These are phyloP conservation scores for Hyaena hyaena DNA, from an alignment of 2,113 vertebrate genomes.

Conservation along the genomic window DNA sequence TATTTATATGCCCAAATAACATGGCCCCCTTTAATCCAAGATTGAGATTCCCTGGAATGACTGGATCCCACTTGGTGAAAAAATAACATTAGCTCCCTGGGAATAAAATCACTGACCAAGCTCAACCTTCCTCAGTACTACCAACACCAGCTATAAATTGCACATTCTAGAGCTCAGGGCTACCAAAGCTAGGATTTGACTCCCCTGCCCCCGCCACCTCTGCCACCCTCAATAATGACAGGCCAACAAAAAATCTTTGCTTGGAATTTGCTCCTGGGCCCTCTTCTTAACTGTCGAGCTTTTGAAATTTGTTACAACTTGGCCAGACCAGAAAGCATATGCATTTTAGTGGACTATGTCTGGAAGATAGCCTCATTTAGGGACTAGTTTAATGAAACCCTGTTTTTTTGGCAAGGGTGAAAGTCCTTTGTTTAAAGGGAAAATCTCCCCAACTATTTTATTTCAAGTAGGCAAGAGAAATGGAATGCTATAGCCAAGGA, in stretches of 20 bases:
- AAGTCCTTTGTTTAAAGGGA: constrained; percentile 47
- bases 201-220: neutral
- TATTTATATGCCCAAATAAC: neutral
- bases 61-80: neutral
- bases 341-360: neutral
- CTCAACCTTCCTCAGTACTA: constrained; percentile 7
- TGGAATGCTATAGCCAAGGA: neutral
- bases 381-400: neutral
- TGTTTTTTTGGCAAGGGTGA: constrained; percentile 16
- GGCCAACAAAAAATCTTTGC: neutral
- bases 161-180: constrained; percentile 13
- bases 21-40: neutral
- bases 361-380: neutral
- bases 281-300: neutral
- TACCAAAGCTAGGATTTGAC: constrained; percentile 29
- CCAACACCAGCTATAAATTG: constrained; percentile 21
- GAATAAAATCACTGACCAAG: constrained; percentile 34
- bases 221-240: neutral
- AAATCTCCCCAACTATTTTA: constrained; percentile 42
- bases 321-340: neutral
- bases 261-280: neutral
- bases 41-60: neutral
- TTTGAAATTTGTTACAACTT: constrained; percentile 37
- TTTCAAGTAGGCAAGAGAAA: constrained; percentile 44
- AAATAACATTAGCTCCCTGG: neutral